phyloP scores from a whole-genome alignment of 2,888 invertebrate species.

The Fragum fragum region DNA sequence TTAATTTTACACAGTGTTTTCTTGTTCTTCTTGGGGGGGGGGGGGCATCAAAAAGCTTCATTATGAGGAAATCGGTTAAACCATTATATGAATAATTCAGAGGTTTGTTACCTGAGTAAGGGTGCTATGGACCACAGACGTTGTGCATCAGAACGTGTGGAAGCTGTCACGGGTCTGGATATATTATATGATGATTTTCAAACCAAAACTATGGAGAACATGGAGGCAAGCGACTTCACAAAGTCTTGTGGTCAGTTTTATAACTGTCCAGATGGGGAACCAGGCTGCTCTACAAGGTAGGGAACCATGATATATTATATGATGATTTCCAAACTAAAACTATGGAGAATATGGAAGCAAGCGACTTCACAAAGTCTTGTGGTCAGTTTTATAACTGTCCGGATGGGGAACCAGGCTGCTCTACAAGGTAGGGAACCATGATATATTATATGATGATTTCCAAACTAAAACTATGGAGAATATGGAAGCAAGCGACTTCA shows the following conservation, averaged over 20 bases:
- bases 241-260: conserved; percentile 86
- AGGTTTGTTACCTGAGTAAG: conserved; percentile 85
- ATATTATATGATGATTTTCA: conserved; percentile 87
- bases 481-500: conserved; percentile 86
- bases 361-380: conserved; percentile 85
- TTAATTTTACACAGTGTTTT: too few relatives aligned
- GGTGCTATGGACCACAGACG: conserved; percentile 83
- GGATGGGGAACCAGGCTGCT: conserved; percentile 84
- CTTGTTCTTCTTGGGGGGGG: too few relatives aligned
- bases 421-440: conserved; percentile 84
- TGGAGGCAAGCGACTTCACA: conserved; percentile 85
- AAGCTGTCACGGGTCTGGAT: conserved; percentile 87
- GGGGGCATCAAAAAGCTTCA: too few relatives aligned
- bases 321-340: conserved; percentile 87
- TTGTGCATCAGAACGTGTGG: conserved; percentile 87
- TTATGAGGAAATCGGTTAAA: too few relatives aligned
- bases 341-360: conserved; percentile 86
- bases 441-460: conserved; percentile 87
- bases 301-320: conserved; percentile 85
- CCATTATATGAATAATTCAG: too few relatives aligned
- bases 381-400: conserved; percentile 85
- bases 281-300: conserved; percentile 85
- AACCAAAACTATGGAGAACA: conserved; percentile 86
- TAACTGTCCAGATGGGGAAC: conserved; percentile 85
- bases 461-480: conserved; percentile 86